Evolutionary conservation across 2,888 invertebrate genomes (phyloP).

Genomic region (Parascotia fuliginaria): DNA sequence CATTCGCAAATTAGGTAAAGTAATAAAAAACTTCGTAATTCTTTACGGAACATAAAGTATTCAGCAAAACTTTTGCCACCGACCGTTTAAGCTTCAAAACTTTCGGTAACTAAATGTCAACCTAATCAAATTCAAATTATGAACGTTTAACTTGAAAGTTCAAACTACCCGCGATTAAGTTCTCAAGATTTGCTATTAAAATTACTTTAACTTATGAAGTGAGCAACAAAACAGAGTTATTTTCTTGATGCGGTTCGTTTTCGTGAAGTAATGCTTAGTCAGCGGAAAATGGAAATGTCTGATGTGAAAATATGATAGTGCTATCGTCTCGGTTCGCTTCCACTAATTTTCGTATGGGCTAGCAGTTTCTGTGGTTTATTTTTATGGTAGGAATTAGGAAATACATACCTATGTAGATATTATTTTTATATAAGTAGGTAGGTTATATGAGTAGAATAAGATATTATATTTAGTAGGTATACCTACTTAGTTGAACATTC

Average conservation of each 20-base stretch:
- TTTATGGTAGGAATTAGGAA: too few relatives aligned
- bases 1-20: too few relatives aligned
- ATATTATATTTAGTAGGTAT: too few relatives aligned
- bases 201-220: slow-evolving; percentile 7
- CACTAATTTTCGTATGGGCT: slow-evolving; percentile 25
- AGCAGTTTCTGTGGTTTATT: too few relatives aligned
- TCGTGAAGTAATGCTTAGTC: slow-evolving; percentile 36
- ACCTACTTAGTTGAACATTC: too few relatives aligned
- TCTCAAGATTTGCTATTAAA: slow-evolving; percentile 16
- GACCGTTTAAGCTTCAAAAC: too few relatives aligned
- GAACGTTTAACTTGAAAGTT: neutral
- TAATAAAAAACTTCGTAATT: too few relatives aligned
- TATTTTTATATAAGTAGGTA: too few relatives aligned
- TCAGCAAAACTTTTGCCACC: too few relatives aligned
- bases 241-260: slow-evolving; percentile 27
- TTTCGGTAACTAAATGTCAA: neutral
- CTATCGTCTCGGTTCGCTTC: slow-evolving; percentile 32
- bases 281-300: slow-evolving; percentile 45
- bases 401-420: too few relatives aligned
- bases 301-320: slow-evolving; percentile 42
- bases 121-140: neutral
- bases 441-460: too few relatives aligned
- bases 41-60: too few relatives aligned
- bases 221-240: slow-evolving; percentile 15
- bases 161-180: slow-evolving; percentile 16